Conservation (phyloP, 1,140 invertebrate genomes). For the Drosophila setifemur region DNA sequence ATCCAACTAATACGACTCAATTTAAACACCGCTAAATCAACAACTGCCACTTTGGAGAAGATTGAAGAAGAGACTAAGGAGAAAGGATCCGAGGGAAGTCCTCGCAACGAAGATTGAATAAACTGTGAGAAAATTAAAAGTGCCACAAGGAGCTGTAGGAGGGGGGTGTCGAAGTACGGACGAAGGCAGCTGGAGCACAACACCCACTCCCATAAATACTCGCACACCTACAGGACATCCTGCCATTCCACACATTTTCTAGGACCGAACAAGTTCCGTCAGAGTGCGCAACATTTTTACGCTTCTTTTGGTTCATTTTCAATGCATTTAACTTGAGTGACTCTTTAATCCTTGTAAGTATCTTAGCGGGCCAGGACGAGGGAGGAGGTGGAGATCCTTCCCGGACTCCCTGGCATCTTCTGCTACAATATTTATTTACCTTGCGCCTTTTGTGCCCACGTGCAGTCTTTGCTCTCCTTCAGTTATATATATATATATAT, state of each 20-base stretch:
- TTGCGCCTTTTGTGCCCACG: constrained; percentile 80
- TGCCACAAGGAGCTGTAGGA: constrained; percentile 60
- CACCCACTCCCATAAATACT: constrained; percentile 2
- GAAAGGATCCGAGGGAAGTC: constrained; percentile 11
- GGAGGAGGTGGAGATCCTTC: not conserved
- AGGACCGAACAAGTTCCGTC: constrained; percentile 54
- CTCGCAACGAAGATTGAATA: constrained; percentile 65
- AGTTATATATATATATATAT: too few species aligned
- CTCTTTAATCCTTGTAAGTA: constrained; percentile 82
- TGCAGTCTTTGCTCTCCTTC: constrained; percentile 51
- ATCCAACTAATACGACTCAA: constrained; percentile 77
- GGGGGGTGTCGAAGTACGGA: constrained; percentile 17
- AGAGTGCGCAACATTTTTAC: constrained; percentile 76
- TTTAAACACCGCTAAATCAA: constrained; percentile 82
- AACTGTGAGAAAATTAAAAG: constrained; percentile 78
- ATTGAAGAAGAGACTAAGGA: not conserved
- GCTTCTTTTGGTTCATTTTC: constrained; percentile 80
- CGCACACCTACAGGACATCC: constrained; percentile 31
- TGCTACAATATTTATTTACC: constrained; percentile 80
- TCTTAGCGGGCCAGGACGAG: constrained; percentile 54
- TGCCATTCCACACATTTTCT: not conserved
- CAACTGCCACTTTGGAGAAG: constrained; percentile 70
- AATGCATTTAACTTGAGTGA: constrained; percentile 82
- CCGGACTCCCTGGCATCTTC: constrained; percentile 45
- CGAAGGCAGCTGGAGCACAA: constrained; percentile 8